phyloP scores from a whole-genome alignment of 1,140 invertebrate genomes.

The Sitophilus oryzae region DNA sequence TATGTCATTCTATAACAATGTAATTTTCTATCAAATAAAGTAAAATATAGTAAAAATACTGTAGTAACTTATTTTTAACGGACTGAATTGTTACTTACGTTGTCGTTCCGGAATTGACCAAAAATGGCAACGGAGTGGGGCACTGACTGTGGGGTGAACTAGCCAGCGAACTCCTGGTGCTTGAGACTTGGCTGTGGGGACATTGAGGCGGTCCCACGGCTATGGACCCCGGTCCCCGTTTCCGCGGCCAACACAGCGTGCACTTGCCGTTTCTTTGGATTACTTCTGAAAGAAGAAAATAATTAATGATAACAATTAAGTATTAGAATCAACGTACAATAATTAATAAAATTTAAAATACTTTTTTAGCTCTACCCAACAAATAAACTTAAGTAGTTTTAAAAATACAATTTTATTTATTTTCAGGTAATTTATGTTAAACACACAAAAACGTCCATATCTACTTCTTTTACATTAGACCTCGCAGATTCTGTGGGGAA shows the following conservation, averaged over 20 bases:
- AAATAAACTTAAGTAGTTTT: too few relatives aligned
- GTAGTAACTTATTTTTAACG: too few relatives aligned
- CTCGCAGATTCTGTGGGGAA: too few relatives aligned
- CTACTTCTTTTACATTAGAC: too few relatives aligned
- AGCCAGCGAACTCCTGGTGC: slow-evolving; percentile 57
- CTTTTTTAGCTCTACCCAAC: too few relatives aligned
- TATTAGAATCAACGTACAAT: neutral
- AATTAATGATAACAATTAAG: neutral
- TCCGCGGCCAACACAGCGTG: slow-evolving; percentile 42
- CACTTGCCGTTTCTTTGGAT: slow-evolving; percentile 31
- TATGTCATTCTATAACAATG: neutral
- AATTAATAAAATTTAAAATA: neutral
- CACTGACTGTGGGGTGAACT: slow-evolving; percentile 57
- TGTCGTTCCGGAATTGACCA: slow-evolving; percentile 62
- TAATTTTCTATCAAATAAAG: slow-evolving; percentile 8
- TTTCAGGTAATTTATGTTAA: too few relatives aligned
- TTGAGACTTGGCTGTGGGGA: slow-evolving; percentile 61
- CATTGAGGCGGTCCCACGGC: slow-evolving; percentile 59
- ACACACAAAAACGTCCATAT: too few relatives aligned
- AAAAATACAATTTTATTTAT: too few relatives aligned
- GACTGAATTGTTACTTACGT: slow-evolving; percentile 49
- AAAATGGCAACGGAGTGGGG: slow-evolving; percentile 64
- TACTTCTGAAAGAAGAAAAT: slow-evolving; percentile 26
- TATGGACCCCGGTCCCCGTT: slow-evolving; percentile 48
- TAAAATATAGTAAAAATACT: neutral